A percentile compares a stretch with the other conserved stretches of the same genome.
Evolutionary conservation across 2,888 invertebrate species (phyloP).

Genomic region (Arge pagana): DNA sequence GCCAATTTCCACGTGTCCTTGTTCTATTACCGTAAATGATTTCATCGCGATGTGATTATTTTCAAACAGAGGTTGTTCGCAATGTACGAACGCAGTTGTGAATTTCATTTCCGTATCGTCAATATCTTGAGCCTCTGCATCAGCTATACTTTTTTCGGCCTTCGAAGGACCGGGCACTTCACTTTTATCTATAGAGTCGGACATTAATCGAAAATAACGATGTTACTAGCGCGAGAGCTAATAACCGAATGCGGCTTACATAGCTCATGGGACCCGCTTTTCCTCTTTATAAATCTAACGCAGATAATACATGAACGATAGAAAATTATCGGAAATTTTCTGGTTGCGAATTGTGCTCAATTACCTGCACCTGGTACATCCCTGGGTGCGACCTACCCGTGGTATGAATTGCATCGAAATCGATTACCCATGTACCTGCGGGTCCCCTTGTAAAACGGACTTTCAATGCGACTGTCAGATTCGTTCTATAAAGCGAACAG

Average conservation of each 20-base stretch:
- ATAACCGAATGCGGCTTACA: conserved; percentile 17
- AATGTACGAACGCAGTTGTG: conserved; percentile 13
- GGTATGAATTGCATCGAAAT: too few species aligned
- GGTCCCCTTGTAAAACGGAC: too few species aligned
- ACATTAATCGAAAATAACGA: conserved; percentile 13
- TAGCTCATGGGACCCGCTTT: neutral
- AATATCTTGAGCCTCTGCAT: conserved; percentile 1
- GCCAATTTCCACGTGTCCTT: conserved; percentile 23
- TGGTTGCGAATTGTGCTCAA: neutral
- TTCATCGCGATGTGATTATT: conserved; percentile 20
- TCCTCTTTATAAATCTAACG: conserved; percentile 1
- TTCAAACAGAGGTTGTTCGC: conserved; percentile 4
- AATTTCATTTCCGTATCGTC: neutral
- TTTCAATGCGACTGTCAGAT: too few species aligned
- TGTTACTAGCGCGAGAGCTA: conserved; percentile 17
- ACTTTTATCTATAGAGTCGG: conserved; percentile 13
- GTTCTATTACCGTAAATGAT: conserved; percentile 15
- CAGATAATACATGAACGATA: conserved; percentile 1
- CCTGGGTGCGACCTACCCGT: neutral
- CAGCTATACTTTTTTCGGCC: conserved; percentile 3
- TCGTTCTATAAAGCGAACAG: too few species aligned
- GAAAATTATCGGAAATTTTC: neutral
- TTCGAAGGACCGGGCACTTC: conserved; percentile 14
- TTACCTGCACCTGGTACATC: conserved; percentile 4
- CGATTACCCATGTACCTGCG: too few species aligned